phyloP scores from a whole-genome alignment of 2,888 invertebrate species.

The Hirudinaria manillensis region DNA sequence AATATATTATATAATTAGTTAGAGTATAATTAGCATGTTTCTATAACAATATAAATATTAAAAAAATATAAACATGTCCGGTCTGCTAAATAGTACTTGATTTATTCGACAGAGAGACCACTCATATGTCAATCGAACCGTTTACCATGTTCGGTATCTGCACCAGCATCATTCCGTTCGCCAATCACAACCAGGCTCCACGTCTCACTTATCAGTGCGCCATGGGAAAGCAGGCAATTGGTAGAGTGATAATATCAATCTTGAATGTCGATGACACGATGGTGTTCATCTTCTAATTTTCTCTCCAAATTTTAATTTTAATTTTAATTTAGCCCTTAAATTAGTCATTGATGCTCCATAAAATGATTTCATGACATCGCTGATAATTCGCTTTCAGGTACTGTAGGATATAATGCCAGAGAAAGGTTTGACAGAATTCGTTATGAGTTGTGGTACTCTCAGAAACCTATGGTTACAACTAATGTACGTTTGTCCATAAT shows the following conservation, averaged over 20 bases:
- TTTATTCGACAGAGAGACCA: slow-evolving; percentile 62
- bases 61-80: no score
- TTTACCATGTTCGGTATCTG: slow-evolving; percentile 94
- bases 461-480: slow-evolving; percentile 64
- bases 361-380: not conserved
- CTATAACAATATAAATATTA: no score
- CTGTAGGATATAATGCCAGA: slow-evolving; percentile 91
- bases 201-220: slow-evolving; percentile 98
- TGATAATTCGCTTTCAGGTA: slow-evolving; percentile 58
- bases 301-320: no score
- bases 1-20: no score
- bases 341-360: not conserved
- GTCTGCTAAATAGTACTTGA: not conserved
- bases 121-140: slow-evolving; percentile 94
- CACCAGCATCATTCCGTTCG: slow-evolving; percentile 93
- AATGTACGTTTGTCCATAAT: slow-evolving; percentile 4
- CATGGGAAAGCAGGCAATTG: slow-evolving; percentile 99
- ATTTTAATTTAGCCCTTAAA: not conserved
- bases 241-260: slow-evolving; percentile 55
- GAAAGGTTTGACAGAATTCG: slow-evolving; percentile 92
- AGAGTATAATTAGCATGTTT: no score
- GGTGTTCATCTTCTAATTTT: no score
- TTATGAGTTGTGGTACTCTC: slow-evolving; percentile 89
- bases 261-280: no score
- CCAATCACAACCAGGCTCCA: slow-evolving; percentile 97